phyloP scores from a whole-genome alignment of 2,888 invertebrate genomes.

The Temnothorax ravouxi region DNA sequence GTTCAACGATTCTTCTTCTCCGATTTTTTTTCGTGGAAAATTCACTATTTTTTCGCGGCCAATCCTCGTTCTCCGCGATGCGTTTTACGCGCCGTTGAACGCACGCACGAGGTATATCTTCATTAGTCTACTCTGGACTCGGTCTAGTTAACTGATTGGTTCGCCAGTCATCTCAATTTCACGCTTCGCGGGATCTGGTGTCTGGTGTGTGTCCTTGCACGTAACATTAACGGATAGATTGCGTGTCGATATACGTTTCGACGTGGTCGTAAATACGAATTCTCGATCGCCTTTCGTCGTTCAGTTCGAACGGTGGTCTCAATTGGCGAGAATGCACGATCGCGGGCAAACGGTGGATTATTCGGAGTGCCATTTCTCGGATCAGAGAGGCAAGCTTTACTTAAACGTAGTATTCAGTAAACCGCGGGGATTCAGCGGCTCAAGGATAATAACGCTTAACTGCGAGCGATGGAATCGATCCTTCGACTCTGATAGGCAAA shows the following conservation, averaged over 20 bases:
- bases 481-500: constrained; percentile 18
- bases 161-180: constrained; percentile 84
- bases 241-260: constrained; percentile 73
- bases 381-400: constrained; percentile 53
- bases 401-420: constrained; percentile 45
- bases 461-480: constrained; percentile 58
- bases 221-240: constrained; percentile 69
- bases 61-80: constrained; percentile 14
- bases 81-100: constrained; percentile 56
- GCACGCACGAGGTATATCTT: constrained; percentile 72
- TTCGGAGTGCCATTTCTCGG: constrained; percentile 7
- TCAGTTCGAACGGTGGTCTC: background rate
- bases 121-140: constrained; percentile 82
- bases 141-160: constrained; percentile 84
- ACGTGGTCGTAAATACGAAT: constrained; percentile 49
- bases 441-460: constrained; percentile 61
- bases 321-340: constrained; percentile 21
- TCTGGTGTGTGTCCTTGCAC: constrained; percentile 77
- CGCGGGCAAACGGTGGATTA: background rate
- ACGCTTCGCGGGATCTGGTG: constrained; percentile 80
- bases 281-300: constrained; percentile 13
- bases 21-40: background rate
- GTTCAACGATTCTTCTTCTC: too few species aligned
- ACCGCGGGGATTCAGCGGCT: constrained; percentile 30
- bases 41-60: background rate